Conservation (phyloP, 2,797 vertebrate species). For the Notolepis coatsorum region DNA sequence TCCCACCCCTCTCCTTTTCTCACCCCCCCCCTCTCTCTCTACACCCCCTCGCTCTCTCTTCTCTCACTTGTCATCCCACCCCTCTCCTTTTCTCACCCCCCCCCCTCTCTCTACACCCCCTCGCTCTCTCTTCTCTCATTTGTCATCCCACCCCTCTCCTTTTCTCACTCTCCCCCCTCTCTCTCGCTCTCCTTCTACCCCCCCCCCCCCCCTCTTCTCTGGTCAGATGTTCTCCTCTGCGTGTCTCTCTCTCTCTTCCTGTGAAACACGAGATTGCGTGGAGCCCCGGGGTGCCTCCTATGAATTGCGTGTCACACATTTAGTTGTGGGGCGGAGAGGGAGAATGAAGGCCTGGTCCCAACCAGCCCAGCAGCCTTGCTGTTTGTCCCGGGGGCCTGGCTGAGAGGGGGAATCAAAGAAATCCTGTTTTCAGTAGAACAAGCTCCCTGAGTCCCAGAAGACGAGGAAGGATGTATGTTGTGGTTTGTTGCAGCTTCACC, state of each 20-base stretch:
- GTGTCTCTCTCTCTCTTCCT: constrained; percentile 31
- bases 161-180: constrained; percentile 10
- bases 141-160: too few relatives aligned
- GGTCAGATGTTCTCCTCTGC: constrained; percentile 29
- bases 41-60: too few relatives aligned
- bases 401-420: constrained; percentile 29
- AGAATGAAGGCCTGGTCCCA: constrained; percentile 33
- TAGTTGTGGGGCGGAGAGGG: constrained; percentile 27
- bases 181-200: background rate
- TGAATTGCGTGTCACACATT: constrained; percentile 60
- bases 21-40: too few relatives aligned
- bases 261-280: constrained; percentile 45
- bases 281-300: constrained; percentile 50
- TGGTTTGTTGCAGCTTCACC: constrained; percentile 17
- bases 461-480: constrained; percentile 23
- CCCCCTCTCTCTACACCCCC: background rate
- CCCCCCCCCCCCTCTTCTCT: constrained; percentile 16
- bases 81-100: constrained; percentile 17
- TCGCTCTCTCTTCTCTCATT: constrained; percentile 4
- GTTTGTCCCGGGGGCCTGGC: constrained; percentile 18
- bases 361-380: constrained; percentile 37
- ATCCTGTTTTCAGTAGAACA: constrained; percentile 21
- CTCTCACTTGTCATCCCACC: constrained; percentile 23
- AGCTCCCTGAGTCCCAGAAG: constrained; percentile 17
- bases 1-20: too few relatives aligned